Conservation (phyloP, 2,888 invertebrate genomes). For the Meganola albula region DNA sequence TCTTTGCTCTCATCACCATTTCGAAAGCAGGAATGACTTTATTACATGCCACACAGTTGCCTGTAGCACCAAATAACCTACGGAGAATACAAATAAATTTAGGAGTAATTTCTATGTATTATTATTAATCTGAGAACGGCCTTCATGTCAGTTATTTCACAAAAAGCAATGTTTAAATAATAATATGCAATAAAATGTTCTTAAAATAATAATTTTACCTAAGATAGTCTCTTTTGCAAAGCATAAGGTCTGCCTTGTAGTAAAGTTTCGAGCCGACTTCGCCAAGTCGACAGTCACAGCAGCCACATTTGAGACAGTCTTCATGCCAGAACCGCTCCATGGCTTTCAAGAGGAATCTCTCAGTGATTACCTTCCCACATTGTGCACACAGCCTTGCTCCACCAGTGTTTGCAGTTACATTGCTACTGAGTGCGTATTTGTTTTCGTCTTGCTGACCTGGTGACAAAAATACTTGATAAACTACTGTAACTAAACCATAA, state of each 20-base stretch:
- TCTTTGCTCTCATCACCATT: slow-evolving; percentile 96
- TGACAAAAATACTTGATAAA: slow-evolving; percentile 13
- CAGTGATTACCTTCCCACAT: slow-evolving; percentile 91
- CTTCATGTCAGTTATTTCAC: background rate
- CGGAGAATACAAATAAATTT: too few species aligned
- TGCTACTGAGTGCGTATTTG: slow-evolving; percentile 58
- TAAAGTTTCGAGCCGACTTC: slow-evolving; percentile 95
- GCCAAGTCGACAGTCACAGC: slow-evolving; percentile 94
- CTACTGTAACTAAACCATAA: too few species aligned
- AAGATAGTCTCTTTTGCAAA: slow-evolving; percentile 94
- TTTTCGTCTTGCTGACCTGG: slow-evolving; percentile 70
- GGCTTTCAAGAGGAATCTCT: slow-evolving; percentile 88
- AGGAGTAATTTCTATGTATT: slow-evolving; percentile 12
- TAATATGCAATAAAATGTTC: slow-evolving; percentile 3
- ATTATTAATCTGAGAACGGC: slow-evolving; percentile 7
- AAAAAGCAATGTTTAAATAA: background rate
- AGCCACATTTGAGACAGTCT: slow-evolving; percentile 94
- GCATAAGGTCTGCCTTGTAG: slow-evolving; percentile 92
- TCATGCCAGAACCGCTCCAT: slow-evolving; percentile 96
- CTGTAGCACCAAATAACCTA: slow-evolving; percentile 93
- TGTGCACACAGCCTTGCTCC: slow-evolving; percentile 85
- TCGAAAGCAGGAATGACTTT: slow-evolving; percentile 96
- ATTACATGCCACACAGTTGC: slow-evolving; percentile 93
- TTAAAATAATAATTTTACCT: too few species aligned
- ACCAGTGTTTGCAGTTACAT: slow-evolving; percentile 48